Percentiles rank a stretch among this genome's conserved stretches.
phyloP scores from a whole-genome alignment of 2,113 vertebrate genomes.

The Aegithalos caudatus region DNA sequence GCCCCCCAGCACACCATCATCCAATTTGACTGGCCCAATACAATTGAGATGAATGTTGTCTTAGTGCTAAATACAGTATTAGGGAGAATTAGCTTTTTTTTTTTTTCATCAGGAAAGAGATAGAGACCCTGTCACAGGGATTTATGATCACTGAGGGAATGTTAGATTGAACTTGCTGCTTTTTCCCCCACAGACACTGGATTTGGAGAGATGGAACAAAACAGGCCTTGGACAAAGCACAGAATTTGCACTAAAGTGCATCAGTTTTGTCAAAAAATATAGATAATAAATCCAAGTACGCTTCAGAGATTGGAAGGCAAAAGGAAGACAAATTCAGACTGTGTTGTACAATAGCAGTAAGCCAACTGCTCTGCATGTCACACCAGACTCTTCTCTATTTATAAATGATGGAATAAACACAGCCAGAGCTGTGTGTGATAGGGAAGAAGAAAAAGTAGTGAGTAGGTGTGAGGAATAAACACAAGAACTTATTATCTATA shows the following conservation, averaged over 20 bases:
- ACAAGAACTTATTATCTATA: background rate
- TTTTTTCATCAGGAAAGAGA: background rate
- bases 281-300: background rate
- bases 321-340: background rate
- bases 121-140: background rate
- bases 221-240: background rate
- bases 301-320: background rate
- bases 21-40: background rate
- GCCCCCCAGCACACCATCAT: background rate
- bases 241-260: background rate
- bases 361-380: background rate
- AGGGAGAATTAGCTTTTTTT: background rate
- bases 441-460: background rate
- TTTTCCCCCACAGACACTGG: background rate
- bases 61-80: background rate
- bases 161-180: background rate
- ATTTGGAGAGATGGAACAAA: background rate
- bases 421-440: background rate
- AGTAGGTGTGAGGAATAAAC: conserved; percentile 17
- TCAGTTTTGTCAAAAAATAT: background rate
- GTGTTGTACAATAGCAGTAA: background rate
- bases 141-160: background rate
- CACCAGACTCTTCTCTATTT: background rate
- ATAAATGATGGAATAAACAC: conserved; percentile 1
- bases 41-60: background rate